Conservation (phyloP, 2,888 invertebrate genomes). For the Sylvicola cinctus region DNA sequence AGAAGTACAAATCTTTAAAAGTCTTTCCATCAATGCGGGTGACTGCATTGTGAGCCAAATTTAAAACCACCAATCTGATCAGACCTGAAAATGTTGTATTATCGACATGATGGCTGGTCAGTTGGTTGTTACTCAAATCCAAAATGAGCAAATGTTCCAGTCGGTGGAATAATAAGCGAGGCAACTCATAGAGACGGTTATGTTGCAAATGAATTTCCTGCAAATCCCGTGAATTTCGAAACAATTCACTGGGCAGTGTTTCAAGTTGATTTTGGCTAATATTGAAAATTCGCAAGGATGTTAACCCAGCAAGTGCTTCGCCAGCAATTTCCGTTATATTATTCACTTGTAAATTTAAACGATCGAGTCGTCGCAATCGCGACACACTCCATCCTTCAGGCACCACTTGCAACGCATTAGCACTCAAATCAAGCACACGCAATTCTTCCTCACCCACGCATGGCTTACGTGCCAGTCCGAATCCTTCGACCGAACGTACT, state of each 20-base stretch:
- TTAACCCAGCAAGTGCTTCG: conserved; percentile 58
- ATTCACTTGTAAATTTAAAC: conserved; percentile 64
- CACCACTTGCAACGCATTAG: conserved; percentile 52
- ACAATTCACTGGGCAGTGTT: conserved; percentile 59
- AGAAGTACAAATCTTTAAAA: conserved; percentile 68
- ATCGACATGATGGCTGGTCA: conserved; percentile 67
- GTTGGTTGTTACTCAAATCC: conserved; percentile 65
- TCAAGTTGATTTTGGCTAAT: conserved; percentile 69
- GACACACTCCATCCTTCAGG: conserved; percentile 57
- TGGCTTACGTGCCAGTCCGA: conserved; percentile 35
- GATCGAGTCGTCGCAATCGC: conserved; percentile 54
- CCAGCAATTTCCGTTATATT: conserved; percentile 58
- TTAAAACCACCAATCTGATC: conserved; percentile 64
- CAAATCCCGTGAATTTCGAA: conserved; percentile 60
- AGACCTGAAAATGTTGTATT: conserved; percentile 70
- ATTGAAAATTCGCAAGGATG: conserved; percentile 61
- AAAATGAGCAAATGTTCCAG: conserved; percentile 66
- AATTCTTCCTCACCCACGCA: conserved; percentile 35
- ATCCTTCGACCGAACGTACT: conserved; percentile 51
- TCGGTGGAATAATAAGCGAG: conserved; percentile 63
- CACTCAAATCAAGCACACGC: conserved; percentile 57
- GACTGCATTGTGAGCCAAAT: conserved; percentile 68
- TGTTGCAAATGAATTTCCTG: conserved; percentile 67
- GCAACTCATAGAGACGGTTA: conserved; percentile 64
- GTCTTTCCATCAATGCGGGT: conserved; percentile 64